Base-by-base conservation (phyloP, 1,140 invertebrate genomes). In the Drosophila chauvacae region DNA sequence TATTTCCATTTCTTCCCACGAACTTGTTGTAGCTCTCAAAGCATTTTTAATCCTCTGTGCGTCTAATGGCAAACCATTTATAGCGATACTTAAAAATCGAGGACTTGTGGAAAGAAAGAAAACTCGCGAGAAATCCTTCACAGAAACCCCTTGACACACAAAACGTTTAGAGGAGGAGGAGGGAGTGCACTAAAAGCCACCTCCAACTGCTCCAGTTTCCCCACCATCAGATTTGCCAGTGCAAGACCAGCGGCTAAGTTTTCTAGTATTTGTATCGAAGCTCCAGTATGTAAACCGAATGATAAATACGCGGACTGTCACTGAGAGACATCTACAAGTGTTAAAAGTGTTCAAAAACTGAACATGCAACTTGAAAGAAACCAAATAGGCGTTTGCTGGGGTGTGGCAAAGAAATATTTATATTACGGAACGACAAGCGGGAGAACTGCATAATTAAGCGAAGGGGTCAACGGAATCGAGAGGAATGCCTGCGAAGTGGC, bases 21-120 rank as follows among this genome's bases (percentile, higher is more conserved):
- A 61, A 62, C n/a, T 48, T 53, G 23, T 28, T 63, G 30, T 16
- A 42, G 37, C 28, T 30, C 14, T 37, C 9, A 14, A 37, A 62
- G 13, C 63, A 35, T 48, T 23, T 63, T 23, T 26, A 11, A 20
- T 45, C 13, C 23, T 28, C 13, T 42, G 7, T 45, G 23, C 5
- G 28, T 14, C 45, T 72, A 71, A 72, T 59, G 69, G 65, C 51
- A 59, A 59, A 72, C 44, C 69, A 48, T 71, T 71, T 71, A 70
- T 23, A 26, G 64, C 65, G 64, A 69, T 71, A 70, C 68, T 70
- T 70, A 48, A 42, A 69, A 28, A 72, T 72, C 69, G 53, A 72
- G 69, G 35, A 59, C 69, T 71, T 71, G 35, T 6, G 42, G 65
- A n/a, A 59, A 58, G 65, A 70, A 69, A 37, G 30, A 23, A 28